phyloP scores from a whole-genome alignment of 1,140 invertebrate species.

The Alviniconcha marisindica region DNA sequence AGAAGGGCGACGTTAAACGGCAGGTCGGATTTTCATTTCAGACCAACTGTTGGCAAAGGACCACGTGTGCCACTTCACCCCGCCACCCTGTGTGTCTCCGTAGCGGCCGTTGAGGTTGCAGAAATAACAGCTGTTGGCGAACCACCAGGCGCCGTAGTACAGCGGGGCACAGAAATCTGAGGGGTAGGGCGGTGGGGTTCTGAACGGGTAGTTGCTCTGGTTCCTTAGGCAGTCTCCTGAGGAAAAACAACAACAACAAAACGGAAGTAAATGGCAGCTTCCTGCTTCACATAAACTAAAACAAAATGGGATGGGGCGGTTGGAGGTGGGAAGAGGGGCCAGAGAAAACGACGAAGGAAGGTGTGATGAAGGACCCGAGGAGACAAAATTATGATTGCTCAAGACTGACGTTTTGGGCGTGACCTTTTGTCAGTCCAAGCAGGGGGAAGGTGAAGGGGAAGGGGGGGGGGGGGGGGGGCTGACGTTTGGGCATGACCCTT shows the following conservation, averaged over 20 bases:
- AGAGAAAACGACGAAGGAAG: no score
- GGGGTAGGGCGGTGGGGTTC: neutral
- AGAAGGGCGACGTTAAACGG: no score
- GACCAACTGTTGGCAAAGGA: neutral
- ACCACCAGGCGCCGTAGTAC: neutral
- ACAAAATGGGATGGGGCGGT: neutral
- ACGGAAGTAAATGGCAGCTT: no score
- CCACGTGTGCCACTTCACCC: neutral
- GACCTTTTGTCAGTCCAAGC: neutral
- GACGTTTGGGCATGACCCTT: no score
- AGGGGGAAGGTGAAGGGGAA: no score
- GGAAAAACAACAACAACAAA: no score
- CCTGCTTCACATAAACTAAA: neutral
- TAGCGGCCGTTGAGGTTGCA: slow-evolving; percentile 1
- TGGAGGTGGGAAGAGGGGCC: no score
- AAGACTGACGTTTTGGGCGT: neutral
- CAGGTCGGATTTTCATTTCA: slow-evolving; percentile 2
- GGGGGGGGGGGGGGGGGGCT: no score
- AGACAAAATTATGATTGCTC: neutral
- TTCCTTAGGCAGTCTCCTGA: neutral
- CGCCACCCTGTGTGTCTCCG: neutral
- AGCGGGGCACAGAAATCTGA: neutral
- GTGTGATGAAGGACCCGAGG: no score
- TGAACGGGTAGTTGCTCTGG: neutral
- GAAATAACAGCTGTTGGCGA: neutral